Base-by-base conservation (phyloP, 2,797 vertebrate genomes). In the Rhinogobio ventralis region DNA sequence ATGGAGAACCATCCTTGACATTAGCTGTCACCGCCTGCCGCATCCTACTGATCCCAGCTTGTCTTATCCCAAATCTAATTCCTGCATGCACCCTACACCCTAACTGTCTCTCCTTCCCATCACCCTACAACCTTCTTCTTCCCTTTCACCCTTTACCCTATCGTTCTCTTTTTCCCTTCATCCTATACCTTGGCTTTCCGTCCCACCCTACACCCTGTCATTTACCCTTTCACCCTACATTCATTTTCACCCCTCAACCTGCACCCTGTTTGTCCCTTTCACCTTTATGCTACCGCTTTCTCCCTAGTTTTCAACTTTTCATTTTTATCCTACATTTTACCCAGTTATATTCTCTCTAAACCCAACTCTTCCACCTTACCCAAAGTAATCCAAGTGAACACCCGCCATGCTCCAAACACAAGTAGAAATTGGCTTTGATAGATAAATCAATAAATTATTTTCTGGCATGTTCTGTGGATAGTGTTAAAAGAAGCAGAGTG, bases 1-100 rank as follows among this genome's bases (percentile, higher is more conserved):
- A 91, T 93, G 93, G 94, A 96, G 94, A 95, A 91, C 90, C 89
- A 93, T 95, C 94, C 92, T 94, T 91, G 93, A 91, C 93, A 92
- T 95, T 95, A 94, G 93, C 94, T 94, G 94, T 94, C 95, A 94
- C 90, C 89, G 90, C 91, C 92, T 90, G 84, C 89, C 92, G 85
- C 89, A 91, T 91, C 83, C 88, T 73, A 84, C 86, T 89, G 80
- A 89, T 89, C 85, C 85, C 87, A 86, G 87, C 88, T 90, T 90
- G 88, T 91, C 85, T 88, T 85, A 69, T 89, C 89, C 85, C 85
- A 90, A 91, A 91, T 85, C 87, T 89, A 89, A 83, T 89, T 86
- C 74, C 79, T 79, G n/a, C 85, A 62, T 86, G 46, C 87, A 84
- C 71, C 84, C 86, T 62, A 78, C 82, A 66, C 71, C 85, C 73